Evolutionary conservation across 2,113 vertebrate species (phyloP).

Genomic region (Periophthalmodon schlosseri): DNA sequence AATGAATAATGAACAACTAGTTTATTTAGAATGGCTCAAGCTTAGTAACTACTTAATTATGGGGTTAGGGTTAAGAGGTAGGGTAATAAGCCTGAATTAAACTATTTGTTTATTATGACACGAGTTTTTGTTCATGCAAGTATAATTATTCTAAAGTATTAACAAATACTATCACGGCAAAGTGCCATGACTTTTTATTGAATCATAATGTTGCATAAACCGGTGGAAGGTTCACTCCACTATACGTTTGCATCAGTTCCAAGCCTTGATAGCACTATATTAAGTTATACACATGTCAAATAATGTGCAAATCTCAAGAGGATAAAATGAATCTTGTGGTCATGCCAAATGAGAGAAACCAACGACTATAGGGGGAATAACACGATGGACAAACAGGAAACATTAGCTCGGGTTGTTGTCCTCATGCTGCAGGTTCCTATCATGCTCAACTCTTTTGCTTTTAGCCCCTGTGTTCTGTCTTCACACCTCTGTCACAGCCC

Average conservation of each 20-base stretch:
- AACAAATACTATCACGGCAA: not conserved
- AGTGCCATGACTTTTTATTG: not conserved
- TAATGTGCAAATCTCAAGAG: too few species aligned
- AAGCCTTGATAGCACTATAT: not conserved
- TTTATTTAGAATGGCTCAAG: too few species aligned
- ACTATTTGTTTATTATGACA: too few species aligned
- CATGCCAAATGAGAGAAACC: not conserved
- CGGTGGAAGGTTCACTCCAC: not conserved
- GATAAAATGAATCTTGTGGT: not conserved
- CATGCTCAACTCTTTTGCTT: constrained; percentile 48
- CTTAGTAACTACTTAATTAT: too few species aligned
- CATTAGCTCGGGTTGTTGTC: not conserved
- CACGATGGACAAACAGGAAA: not conserved
- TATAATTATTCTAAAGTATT: not conserved
- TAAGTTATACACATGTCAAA: too few species aligned
- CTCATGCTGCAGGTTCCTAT: constrained; percentile 9
- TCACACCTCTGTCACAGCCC: constrained; percentile 60
- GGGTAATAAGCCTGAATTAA: too few species aligned
- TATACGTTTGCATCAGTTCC: not conserved
- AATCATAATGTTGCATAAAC: not conserved
- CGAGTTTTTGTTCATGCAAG: too few species aligned
- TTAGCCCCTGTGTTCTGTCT: constrained; percentile 48
- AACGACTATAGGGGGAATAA: not conserved
- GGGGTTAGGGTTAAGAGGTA: too few species aligned
- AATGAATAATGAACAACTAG: too few species aligned